Conservation (phyloP, 2,113 vertebrate genomes). For the Clarias magur region DNA sequence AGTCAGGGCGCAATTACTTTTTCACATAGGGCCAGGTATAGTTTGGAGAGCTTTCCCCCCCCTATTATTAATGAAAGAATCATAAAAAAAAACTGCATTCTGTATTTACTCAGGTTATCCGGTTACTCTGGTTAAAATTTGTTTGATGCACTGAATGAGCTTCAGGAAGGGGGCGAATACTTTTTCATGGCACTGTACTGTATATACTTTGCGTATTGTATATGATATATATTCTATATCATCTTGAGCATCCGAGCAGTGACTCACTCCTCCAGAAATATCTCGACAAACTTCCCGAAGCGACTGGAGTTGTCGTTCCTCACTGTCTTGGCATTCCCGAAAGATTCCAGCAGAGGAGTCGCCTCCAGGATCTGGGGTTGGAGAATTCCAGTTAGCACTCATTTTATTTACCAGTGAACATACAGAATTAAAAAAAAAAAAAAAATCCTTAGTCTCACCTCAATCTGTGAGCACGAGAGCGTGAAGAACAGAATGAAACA, state of each 20-base stretch:
- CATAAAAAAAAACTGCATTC: no score
- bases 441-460: constrained; percentile 71
- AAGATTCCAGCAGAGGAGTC: constrained; percentile 92
- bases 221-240: no score
- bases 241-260: background rate
- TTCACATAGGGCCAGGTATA: no score
- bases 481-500: background rate
- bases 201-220: no score
- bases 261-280: constrained; percentile 95
- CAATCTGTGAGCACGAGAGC: constrained; percentile 71
- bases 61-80: no score
- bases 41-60: no score
- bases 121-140: no score
- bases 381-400: background rate
- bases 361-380: constrained; percentile 89
- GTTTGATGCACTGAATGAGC: no score
- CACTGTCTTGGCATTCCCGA: constrained; percentile 98
- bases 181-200: no score
- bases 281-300: constrained; percentile 95
- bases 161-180: no score
- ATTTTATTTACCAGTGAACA: background rate
- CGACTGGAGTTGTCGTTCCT: constrained; percentile 97
- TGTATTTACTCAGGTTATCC: no score
- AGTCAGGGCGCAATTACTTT: no score
- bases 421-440: background rate